Base-by-base conservation (phyloP, 2,113 vertebrate species). In the Plestiodon gilberti region DNA sequence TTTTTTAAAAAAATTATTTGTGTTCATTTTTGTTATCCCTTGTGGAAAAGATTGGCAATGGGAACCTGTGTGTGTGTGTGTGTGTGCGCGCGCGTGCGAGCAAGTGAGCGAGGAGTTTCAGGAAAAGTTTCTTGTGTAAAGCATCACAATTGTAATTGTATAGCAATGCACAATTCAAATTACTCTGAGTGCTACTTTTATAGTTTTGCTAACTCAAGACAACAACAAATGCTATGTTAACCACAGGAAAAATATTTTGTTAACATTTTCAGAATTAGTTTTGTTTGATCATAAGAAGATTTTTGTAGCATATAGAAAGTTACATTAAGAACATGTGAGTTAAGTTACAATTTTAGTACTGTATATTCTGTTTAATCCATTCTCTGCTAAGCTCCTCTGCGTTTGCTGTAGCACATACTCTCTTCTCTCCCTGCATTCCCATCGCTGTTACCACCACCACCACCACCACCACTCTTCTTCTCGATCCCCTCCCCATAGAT, bases 1-100 rank as follows among this genome's bases (percentile, higher is more conserved):
- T 96, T 97, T 96, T 96, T 95, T 94, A 95, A 94, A 81, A 33
- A 55, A 74, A 52, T 92, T 90, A 84, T 91, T 96, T 95, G 91
- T 76, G 93, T 91, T 93, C 89, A 92, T 93, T 93, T 38, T 95
- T 93, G 52, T 84, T 93, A 76, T 87, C 89, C 78, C 40, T 59
- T 65, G 25, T 65, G 69, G 48, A 38, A 83, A 61, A 92, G 76
- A 77, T 76, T 80, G 88, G 25, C 61, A 78, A 77, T 82, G 84
- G 78, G 78, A 84, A 89, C 57, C 15, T 55, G 48, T 82, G 59
- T 84, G 23, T 0, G 0, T 40, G 15, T 48, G 48, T 43, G 55
- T 30, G 1, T 28, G 1, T 76, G 40, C 6, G 23, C 59, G 1
- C 25, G 10, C 18, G 0, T 84, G 71, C 76, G 65, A 20, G 40